Conservation (phyloP, 1,140 invertebrate species). For the Caenorhabditis remanei region DNA sequence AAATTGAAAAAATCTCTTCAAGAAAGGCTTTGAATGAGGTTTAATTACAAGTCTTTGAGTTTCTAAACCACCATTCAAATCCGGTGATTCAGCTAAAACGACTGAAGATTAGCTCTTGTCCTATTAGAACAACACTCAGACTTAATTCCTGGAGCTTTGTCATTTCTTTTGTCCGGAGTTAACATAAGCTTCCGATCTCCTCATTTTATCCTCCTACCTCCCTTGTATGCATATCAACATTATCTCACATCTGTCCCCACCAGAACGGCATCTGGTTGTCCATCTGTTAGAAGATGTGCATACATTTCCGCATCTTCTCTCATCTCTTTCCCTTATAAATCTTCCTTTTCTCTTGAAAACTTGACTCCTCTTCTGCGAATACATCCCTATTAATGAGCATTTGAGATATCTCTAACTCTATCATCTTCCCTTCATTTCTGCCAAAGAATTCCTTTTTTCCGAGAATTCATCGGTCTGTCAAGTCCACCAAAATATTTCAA, state of each 20-base stretch:
- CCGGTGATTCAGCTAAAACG: no score
- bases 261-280: constrained; percentile 14
- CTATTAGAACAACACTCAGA: no score
- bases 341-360: not conserved
- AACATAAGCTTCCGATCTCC: no score
- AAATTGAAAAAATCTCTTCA: no score
- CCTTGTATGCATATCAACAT: no score
- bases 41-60: no score
- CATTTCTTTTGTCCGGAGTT: no score
- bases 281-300: constrained; percentile 10
- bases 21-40: no score
- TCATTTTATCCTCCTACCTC: no score
- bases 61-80: no score
- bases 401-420: not conserved
- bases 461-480: not conserved
- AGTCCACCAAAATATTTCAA: not conserved
- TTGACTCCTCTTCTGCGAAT: not conserved
- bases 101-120: no score
- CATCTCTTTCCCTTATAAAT: not conserved
- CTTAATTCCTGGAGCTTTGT: no score
- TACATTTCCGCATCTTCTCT: not conserved
- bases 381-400: not conserved
- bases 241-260: not conserved
- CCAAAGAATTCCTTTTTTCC: not conserved
- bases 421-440: not conserved